These are phyloP conservation scores for Pocillopora meandrina DNA, from an alignment of 92 coral and sea anemone genomes.

Conservation along the genomic window DNA sequence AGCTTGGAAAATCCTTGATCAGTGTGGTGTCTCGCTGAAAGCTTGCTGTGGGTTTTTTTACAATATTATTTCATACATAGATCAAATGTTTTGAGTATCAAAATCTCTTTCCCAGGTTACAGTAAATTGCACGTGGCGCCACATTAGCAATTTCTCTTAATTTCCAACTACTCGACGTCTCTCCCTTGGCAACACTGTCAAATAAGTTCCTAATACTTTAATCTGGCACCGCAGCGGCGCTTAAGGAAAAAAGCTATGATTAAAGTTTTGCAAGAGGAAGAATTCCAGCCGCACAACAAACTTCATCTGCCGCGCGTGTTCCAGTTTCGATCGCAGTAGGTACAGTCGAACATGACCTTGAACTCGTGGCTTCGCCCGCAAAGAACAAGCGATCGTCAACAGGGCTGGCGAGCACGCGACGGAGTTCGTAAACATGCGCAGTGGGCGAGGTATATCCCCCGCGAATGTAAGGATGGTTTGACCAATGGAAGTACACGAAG, in stretches of 20 bases:
- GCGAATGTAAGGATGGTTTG: slow-evolving; percentile 80
- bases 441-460: slow-evolving; percentile 90
- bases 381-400: slow-evolving; percentile 75
- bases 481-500: slow-evolving; percentile 85
- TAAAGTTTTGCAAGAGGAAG: too few species aligned
- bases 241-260: too few species aligned
- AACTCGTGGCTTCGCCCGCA: slow-evolving; percentile 91
- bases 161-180: neutral
- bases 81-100: too few species aligned
- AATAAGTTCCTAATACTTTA: neutral
- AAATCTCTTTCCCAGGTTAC: too few species aligned
- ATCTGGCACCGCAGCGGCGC: too few species aligned
- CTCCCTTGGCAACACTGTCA: neutral
- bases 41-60: too few species aligned
- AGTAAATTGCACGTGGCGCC: too few species aligned
- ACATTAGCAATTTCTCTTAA: neutral
- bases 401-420: slow-evolving; percentile 74
- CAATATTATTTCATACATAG: too few species aligned
- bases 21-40: too few species aligned
- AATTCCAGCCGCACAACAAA: too few species aligned
- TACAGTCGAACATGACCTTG: slow-evolving; percentile 60
- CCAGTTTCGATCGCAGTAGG: slow-evolving; percentile 87
- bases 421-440: slow-evolving; percentile 70
- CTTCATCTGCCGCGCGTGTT: slow-evolving; percentile 56
- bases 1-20: too few species aligned